These are phyloP conservation scores for Chaenogobius annularis DNA, from an alignment of 2,113 vertebrate genomes.

Conservation along the genomic window DNA sequence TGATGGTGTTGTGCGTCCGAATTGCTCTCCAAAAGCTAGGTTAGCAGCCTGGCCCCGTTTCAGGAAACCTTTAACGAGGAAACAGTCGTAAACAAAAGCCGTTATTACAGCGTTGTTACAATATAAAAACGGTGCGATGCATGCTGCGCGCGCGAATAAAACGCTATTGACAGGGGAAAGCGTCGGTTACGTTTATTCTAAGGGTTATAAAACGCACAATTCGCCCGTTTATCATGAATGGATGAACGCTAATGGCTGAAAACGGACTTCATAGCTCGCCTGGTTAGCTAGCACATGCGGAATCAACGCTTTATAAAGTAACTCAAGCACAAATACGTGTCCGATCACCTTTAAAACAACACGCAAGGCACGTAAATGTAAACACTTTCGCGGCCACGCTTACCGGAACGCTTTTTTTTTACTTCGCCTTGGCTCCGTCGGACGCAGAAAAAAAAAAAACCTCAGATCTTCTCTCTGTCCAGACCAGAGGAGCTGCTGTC, in stretches of 20 bases:
- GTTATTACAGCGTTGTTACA: neutral
- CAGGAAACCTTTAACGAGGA: conserved; percentile 34
- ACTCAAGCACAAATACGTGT: conserved; percentile 12
- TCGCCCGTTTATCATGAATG: conserved; percentile 7
- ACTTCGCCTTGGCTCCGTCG: neutral
- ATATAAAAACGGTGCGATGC: neutral
- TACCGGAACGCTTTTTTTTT: neutral
- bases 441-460: conserved; percentile 13
- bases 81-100: conserved; percentile 34
- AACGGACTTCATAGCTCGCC: conserved; percentile 59
- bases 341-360: neutral
- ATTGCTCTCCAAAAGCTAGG: neutral
- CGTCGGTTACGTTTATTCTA: neutral
- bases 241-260: conserved; percentile 66
- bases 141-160: neutral
- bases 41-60: conserved; percentile 19
- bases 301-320: conserved; percentile 51
- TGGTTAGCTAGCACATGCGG: conserved; percentile 50
- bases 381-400: neutral
- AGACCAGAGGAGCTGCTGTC: conserved; percentile 11
- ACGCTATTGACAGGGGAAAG: neutral
- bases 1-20: neutral
- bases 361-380: neutral
- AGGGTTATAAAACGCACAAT: neutral
- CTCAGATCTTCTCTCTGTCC: conserved; percentile 40